Base-by-base conservation (phyloP, 2,888 invertebrate genomes). In the Orgyia antiqua region DNA sequence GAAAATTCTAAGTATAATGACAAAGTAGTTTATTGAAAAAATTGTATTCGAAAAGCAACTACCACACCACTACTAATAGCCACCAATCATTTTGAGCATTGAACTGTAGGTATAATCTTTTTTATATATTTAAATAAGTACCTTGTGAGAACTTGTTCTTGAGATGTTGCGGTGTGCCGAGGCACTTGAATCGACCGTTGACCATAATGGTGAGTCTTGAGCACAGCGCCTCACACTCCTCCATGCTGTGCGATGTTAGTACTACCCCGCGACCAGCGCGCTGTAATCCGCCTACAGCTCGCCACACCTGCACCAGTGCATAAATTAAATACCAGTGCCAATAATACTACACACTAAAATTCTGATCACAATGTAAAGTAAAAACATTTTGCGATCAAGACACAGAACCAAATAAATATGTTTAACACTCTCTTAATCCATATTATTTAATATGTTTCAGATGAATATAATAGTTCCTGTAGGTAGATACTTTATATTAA, bases 201-300 rank as follows among this genome's bases (percentile, higher is more conserved):
- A 94, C 94, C 94, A 95, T 94, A 38, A 95, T 92, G 20, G 93
- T 93, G 51, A 95, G 75, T 4, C 94, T 86, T 1, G 93, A 92
- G 68, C 94, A 95, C 19, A 95, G 80, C 15, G 92, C 93, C 77
- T 95, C 94, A 72, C 94, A 94, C 72, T 95, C 94, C 68, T 93
- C 93, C 93, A 95, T 94, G 68, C 93, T 93, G 77, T 94, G 94
- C 24, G 95, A 94, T 10, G 96, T 96, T 36, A 96, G 86, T 36
- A 96, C 88, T 31, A 96, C 89, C 35, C 93, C 92, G 27, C 77
- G 69, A 0, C 95, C 94, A 2, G 89, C 82, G 34, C 91, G 90
- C 25, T 93, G 86, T 20, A 92, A 89, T 24, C 59, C 63, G 34
- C 89, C 88, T 29, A 95, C 87, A 8, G 92, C 91, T 51, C 92